A percentile compares a stretch with the other conserved stretches of the same genome.
phyloP scores from a whole-genome alignment of 1,140 invertebrate genomes.

The Zaprionus inermis region DNA sequence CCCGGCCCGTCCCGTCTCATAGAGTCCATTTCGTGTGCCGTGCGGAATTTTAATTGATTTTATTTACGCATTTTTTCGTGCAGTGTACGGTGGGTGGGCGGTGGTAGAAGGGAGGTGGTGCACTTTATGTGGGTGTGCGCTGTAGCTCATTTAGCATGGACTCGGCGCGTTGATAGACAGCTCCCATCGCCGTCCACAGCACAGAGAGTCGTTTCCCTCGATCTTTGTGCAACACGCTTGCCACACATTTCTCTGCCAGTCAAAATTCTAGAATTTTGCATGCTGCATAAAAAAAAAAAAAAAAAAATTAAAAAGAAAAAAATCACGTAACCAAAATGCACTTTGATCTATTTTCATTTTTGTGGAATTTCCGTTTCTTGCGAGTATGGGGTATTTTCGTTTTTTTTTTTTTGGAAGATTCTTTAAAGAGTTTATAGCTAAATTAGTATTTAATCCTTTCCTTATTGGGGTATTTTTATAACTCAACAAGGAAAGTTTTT shows the following conservation, averaged over 20 bases:
- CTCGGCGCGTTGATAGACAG: conserved; percentile 69
- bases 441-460: conserved; percentile 8
- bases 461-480: neutral
- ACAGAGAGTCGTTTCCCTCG: neutral
- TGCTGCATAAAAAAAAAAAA: conserved; percentile 14
- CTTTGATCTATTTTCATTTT: conserved; percentile 68
- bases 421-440: neutral
- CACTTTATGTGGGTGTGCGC: conserved; percentile 30
- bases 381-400: neutral
- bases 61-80: conserved; percentile 76
- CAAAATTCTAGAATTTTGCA: conserved; percentile 30
- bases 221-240: conserved; percentile 44
- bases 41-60: conserved; percentile 79
- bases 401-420: neutral
- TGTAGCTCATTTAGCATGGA: conserved; percentile 72
- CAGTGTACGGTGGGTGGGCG: neutral
- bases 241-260: conserved; percentile 40
- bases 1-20: conserved; percentile 35
- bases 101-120: neutral
- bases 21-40: conserved; percentile 52
- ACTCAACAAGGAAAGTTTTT: no score
- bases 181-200: conserved; percentile 36
- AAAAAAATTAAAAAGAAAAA: neutral
- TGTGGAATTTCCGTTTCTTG: neutral
- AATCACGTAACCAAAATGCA: conserved; percentile 39